Percentiles rank a stretch among this genome's conserved stretches.
These are phyloP conservation scores for Loriculus beryllinus DNA, from an alignment of 2,797 vertebrate species.

Conservation along the genomic window DNA sequence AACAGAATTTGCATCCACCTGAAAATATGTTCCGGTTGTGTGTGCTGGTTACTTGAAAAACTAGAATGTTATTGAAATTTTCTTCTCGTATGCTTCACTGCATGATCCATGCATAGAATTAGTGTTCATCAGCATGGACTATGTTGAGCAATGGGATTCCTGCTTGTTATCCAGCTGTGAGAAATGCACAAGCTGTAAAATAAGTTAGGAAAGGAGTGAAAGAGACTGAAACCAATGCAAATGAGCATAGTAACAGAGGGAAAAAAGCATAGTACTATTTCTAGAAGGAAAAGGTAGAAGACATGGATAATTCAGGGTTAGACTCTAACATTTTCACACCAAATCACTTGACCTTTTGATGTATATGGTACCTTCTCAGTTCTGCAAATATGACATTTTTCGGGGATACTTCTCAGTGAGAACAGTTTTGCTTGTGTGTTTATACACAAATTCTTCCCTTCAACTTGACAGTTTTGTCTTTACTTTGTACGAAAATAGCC, in stretches of 20 bases:
- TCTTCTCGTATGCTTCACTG: slow-evolving; percentile 3
- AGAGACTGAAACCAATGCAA: slow-evolving; percentile 17
- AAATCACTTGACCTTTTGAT: neutral
- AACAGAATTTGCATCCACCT: neutral
- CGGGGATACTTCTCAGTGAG: neutral
- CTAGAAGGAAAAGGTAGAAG: neutral
- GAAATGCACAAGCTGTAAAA: slow-evolving; percentile 48
- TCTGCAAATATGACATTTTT: neutral
- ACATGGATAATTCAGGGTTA: neutral
- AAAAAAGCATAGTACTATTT: neutral
- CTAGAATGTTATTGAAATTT: slow-evolving; percentile 29
- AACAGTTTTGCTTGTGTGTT: neutral
- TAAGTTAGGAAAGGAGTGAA: neutral
- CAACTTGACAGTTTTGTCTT: neutral
- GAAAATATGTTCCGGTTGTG: neutral
- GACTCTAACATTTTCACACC: neutral
- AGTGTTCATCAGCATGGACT: slow-evolving; percentile 45
- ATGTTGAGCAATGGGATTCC: neutral
- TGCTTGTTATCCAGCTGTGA: slow-evolving; percentile 42
- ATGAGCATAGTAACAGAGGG: neutral
- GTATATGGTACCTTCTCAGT: neutral
- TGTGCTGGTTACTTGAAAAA: neutral
- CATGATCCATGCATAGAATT: slow-evolving; percentile 52
- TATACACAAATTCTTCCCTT: neutral
- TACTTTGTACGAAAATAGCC: neutral